Base-by-base conservation (phyloP, 2,113 vertebrate species). In the Osmerus eperlanus region DNA sequence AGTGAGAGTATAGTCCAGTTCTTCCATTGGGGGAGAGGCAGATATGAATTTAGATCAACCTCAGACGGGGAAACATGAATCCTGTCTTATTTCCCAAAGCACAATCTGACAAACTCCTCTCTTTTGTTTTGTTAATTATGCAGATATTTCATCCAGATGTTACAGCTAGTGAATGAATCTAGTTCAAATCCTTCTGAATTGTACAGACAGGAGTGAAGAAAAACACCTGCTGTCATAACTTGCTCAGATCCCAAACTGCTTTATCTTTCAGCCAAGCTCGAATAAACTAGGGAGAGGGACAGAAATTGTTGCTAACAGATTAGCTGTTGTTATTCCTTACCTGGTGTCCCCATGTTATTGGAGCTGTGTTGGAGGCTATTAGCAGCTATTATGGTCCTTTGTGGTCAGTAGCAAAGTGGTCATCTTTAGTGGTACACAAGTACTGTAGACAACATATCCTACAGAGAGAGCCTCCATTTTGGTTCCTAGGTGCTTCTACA, bases 1-100 rank as follows among this genome's bases (percentile, higher is more conserved):
- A 65, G 76, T 74, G 69, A 8, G 56, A 75, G 59, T 70, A 58
- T 85, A 86, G 88, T 85, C 83, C 72, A 76, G 71, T 87, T 85
- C 51, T 76, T 64, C 15, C 19, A 78, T 81, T 71, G 72, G 74
- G 65, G 82, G 78, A 62, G 80, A 73, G 60, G 81, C 23, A 28
- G 69, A 79, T 84, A 77, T 86, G 81, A 85, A 73, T 83, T 62
- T 61, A 71, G 84, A 76, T 62, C 82, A 73, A 73, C 16, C 8
- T 75, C 63, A 76, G 79, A 81, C 72, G 65, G 51, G 62, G 69
- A 80, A 62, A 80, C 79, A 81, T 80, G 74, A 81, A 70, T 13
- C 62, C 70, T 52, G 65, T 28, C 32, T 79, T 58, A 80, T 77
- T 81, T 77, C 23, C 75, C 67, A 77, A 69, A 65, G 69, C 76